These are phyloP conservation scores for Uria aalge DNA, from an alignment of 2,113 vertebrate species.

Conservation along the genomic window DNA sequence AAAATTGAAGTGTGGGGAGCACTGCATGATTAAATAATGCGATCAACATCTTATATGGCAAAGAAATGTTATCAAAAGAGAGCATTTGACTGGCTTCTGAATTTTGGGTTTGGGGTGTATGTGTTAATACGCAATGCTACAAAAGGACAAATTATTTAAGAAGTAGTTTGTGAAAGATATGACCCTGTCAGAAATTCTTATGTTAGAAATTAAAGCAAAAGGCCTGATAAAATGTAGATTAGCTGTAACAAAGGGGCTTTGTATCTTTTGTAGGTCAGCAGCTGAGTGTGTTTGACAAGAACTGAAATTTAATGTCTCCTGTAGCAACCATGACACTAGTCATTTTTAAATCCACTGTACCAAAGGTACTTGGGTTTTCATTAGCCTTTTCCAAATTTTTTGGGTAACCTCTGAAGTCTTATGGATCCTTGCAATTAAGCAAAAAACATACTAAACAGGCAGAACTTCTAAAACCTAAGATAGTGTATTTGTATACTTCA, in stretches of 20 bases:
- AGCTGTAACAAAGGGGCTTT: constrained; percentile 61
- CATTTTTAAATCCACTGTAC: background rate
- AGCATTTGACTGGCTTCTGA: background rate
- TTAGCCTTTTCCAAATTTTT: background rate
- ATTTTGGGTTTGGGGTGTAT: background rate
- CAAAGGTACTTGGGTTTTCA: background rate
- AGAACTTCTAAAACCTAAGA: background rate
- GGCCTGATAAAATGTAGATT: constrained; percentile 55
- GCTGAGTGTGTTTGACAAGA: constrained; percentile 57
- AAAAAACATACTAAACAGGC: background rate
- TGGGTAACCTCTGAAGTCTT: background rate
- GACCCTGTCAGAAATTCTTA: background rate
- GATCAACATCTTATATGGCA: background rate
- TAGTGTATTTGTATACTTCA: background rate
- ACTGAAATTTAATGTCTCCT: constrained; percentile 60
- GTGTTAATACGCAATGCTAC: fast-evolving
- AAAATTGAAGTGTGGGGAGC: background rate
- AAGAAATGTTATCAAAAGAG: background rate
- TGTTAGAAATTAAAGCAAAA: constrained; percentile 37
- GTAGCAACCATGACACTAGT: constrained; percentile 37
- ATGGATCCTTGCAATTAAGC: background rate
- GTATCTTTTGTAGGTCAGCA: constrained; percentile 64
- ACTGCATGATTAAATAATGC: background rate
- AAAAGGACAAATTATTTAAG: background rate
- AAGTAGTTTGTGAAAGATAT: background rate